Evolutionary conservation across 2,888 invertebrate genomes (phyloP).

Genomic region (Tromatobia lineatoria): DNA sequence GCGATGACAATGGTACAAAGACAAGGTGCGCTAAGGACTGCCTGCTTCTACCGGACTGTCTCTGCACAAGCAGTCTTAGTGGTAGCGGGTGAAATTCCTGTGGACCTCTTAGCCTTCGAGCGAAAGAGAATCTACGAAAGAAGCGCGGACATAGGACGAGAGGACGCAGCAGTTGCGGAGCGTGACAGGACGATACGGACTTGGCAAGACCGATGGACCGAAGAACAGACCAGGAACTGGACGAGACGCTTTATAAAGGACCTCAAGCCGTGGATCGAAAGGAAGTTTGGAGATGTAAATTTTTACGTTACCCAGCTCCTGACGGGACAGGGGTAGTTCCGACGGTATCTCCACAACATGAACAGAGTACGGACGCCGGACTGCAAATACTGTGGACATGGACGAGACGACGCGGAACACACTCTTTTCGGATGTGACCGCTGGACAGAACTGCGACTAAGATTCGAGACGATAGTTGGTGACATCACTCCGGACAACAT

Average conservation of each 20-base stretch:
- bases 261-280: constrained; percentile 54
- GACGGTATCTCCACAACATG: constrained; percentile 58
- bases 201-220: constrained; percentile 60
- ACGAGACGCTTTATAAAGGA: constrained; percentile 62
- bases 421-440: constrained; percentile 58
- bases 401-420: constrained; percentile 63
- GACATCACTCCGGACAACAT: constrained; percentile 55
- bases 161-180: no score
- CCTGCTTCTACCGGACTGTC: constrained; percentile 69
- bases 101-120: no score
- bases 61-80: no score
- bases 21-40: constrained; percentile 62
- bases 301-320: constrained; percentile 28
- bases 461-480: constrained; percentile 43
- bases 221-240: constrained; percentile 58
- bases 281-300: constrained; percentile 64
- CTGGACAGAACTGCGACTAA: constrained; percentile 33
- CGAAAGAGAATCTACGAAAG: constrained; percentile 10
- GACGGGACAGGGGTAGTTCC: constrained; percentile 44
- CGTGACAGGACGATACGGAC: constrained; percentile 46
- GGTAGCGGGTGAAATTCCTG: no score
- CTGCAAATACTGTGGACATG: neutral
- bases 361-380: constrained; percentile 41
- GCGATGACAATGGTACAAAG: constrained; percentile 58
- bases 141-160: constrained; percentile 41